phyloP scores from a whole-genome alignment of 2,888 invertebrate species.

The Acanthosepion pharaonis region DNA sequence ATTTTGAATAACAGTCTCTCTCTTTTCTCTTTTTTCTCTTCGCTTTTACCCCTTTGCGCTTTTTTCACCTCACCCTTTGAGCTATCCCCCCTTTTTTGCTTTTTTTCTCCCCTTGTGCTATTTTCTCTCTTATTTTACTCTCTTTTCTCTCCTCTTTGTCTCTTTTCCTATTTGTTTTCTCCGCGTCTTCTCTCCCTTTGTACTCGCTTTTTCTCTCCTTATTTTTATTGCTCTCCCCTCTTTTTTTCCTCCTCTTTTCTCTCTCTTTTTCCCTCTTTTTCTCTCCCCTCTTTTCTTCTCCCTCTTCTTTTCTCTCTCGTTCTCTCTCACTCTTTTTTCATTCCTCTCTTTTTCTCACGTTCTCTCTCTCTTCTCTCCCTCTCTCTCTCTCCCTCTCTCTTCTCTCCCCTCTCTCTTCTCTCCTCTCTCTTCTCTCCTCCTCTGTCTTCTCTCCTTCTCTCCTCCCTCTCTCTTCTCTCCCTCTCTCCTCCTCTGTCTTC shows the following conservation, averaged over 20 bases:
- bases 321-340: too few relatives aligned
- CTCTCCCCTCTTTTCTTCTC: neutral
- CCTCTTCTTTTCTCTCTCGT: neutral
- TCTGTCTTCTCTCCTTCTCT: too few relatives aligned
- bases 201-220: neutral
- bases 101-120: too few relatives aligned
- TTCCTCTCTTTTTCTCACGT: neutral
- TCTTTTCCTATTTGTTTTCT: neutral
- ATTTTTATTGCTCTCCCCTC: neutral
- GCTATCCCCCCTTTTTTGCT: too few relatives aligned
- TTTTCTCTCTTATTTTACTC: neutral
- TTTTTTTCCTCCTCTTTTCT: too few relatives aligned
- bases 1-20: too few relatives aligned
- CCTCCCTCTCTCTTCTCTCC: too few relatives aligned
- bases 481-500: too few relatives aligned
- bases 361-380: neutral
- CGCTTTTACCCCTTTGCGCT: too few relatives aligned
- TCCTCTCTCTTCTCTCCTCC: neutral
- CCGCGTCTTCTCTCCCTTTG: neutral
- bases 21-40: too few relatives aligned
- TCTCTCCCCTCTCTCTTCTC: neutral
- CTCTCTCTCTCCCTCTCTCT: neutral
- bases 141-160: neutral
- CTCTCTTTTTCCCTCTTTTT: fast-evolving
- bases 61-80: too few relatives aligned